A percentile compares a stretch with the other conserved stretches of the same genome.
Evolutionary conservation across 1,140 invertebrate genomes (phyloP).

Genomic region (Bombyx mori): DNA sequence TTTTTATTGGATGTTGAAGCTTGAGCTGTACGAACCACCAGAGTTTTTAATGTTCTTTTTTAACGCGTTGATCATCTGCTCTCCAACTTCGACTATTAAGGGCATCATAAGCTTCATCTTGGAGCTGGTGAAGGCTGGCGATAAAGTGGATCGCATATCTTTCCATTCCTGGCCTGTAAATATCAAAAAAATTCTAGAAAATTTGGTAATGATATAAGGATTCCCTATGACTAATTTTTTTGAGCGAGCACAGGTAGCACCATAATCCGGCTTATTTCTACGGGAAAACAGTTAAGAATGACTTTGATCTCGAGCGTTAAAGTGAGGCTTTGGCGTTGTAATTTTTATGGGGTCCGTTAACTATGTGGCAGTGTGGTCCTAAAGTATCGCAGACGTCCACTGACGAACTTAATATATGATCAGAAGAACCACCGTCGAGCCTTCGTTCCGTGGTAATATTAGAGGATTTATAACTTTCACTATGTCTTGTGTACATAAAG

Average conservation of each 20-base stretch:
- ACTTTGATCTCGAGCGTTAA: too few relatives aligned
- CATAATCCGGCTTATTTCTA: too few relatives aligned
- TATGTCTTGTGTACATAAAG: neutral
- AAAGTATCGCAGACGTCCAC: too few relatives aligned
- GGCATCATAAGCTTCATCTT: slow-evolving; percentile 59
- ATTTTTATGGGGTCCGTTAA: too few relatives aligned
- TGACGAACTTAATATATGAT: too few relatives aligned
- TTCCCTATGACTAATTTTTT: neutral
- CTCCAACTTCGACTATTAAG: slow-evolving; percentile 22
- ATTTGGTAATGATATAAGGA: neutral
- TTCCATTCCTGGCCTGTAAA: slow-evolving; percentile 68
- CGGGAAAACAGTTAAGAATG: too few relatives aligned
- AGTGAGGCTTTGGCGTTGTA: too few relatives aligned
- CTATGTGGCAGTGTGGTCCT: too few relatives aligned
- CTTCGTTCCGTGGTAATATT: too few relatives aligned
- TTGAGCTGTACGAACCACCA: slow-evolving; percentile 8
- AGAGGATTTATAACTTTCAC: too few relatives aligned
- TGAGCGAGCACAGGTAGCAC: neutral
- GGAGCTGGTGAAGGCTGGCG: slow-evolving; percentile 68
- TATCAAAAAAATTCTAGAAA: neutral
- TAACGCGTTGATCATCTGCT: slow-evolving; percentile 15
- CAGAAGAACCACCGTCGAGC: too few relatives aligned
- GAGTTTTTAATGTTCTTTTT: slow-evolving; percentile 15
- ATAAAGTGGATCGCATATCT: slow-evolving; percentile 69
- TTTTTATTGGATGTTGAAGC: too few relatives aligned